phyloP scores from a whole-genome alignment of 2,888 invertebrate genomes.

The Salpingus planirostris region DNA sequence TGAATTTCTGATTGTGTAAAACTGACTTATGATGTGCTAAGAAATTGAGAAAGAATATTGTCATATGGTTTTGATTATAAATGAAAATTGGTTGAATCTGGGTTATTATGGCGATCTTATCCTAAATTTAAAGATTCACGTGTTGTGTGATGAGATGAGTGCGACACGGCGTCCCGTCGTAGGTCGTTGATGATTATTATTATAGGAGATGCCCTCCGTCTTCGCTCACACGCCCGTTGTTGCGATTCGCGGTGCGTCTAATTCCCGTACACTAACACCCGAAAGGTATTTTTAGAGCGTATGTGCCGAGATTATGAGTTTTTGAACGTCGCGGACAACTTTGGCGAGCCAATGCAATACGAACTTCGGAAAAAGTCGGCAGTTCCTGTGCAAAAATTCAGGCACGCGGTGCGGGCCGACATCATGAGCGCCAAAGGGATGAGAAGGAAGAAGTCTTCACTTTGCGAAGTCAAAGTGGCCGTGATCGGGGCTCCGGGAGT shows the following conservation, averaged over 20 bases:
- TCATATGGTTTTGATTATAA: background rate
- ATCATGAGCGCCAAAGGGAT: conserved; percentile 71
- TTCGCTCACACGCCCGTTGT: conserved; percentile 2
- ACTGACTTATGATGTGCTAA: too few relatives aligned
- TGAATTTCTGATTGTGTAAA: too few relatives aligned
- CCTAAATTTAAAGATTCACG: conserved; percentile 18
- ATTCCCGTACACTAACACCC: conserved; percentile 4
- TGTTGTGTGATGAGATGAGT: too few relatives aligned
- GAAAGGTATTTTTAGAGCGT: conserved; percentile 15
- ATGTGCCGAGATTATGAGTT: conserved; percentile 18
- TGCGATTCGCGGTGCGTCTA: conserved; percentile 8
- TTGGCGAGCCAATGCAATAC: conserved; percentile 2
- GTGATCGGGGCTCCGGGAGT: conserved; percentile 84
- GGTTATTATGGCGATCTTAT: conserved; percentile 13
- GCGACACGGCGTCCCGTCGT: conserved; percentile 8
- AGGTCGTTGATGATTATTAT: conserved; percentile 5
- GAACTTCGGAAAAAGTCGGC: conserved; percentile 5
- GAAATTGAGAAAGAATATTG: too few relatives aligned
- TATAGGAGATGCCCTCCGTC: conserved; percentile 3
- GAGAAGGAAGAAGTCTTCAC: conserved; percentile 79
- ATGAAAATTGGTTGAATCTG: conserved; percentile 10
- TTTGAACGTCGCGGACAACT: conserved; percentile 12
- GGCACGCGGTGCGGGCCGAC: too few relatives aligned
- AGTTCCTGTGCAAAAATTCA: too few relatives aligned
- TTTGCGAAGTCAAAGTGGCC: conserved; percentile 84